Evolutionary conservation across 2,797 vertebrate species (phyloP), one percentile per base, ranked within the genome.

Genomic region (Prunella strophiata): DNA sequence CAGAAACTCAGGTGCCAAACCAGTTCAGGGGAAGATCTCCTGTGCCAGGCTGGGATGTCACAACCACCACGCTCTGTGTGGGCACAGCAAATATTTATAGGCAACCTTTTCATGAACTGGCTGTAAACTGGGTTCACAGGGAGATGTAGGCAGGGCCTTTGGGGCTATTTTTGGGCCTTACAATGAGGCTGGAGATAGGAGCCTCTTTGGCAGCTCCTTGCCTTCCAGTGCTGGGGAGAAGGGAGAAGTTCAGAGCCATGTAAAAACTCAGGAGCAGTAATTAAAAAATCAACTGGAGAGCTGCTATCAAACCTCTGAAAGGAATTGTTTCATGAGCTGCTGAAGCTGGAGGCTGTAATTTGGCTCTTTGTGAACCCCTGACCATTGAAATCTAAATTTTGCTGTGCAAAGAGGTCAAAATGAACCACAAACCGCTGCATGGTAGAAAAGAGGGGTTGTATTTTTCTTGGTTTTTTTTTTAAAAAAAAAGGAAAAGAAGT

Each of bases 31-130:
- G 65, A 74, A 94, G 83, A 88, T 92, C 78, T 72, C 62, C 23
- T 66, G 71, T 85, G 85, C 93, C 94, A 89, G 87, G 38, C 3
- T 0, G 30, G 78, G 77, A 63, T 96, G 96, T 96, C 95, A 94
- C 95, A 96, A 94, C 78, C 73, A 42, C 77, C 61, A 51, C 52
- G 30, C 26, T 0, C 59, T 90, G 89, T 95, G 91, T 97, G 95
- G 96, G 96, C 96, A 94, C 79, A 65, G 76, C 92, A 68, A 77
- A 75, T 92, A 93, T 90, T 95, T 96, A 93, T 91, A 96, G 91
- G 52, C 94, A 96, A 94, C 91, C 88, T 95, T 32, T 71, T n/a
- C 59, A 38, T 93, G 84, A 95, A 95, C 91, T 90, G 94, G 43
- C 93, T 96, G 62, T 23, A 92, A 62, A 83, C 62, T 85, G 18